Evolutionary conservation across 2,888 invertebrate genomes (phyloP), one percentile per base, ranked within the genome.

Genomic region (Leucoma salicis): DNA sequence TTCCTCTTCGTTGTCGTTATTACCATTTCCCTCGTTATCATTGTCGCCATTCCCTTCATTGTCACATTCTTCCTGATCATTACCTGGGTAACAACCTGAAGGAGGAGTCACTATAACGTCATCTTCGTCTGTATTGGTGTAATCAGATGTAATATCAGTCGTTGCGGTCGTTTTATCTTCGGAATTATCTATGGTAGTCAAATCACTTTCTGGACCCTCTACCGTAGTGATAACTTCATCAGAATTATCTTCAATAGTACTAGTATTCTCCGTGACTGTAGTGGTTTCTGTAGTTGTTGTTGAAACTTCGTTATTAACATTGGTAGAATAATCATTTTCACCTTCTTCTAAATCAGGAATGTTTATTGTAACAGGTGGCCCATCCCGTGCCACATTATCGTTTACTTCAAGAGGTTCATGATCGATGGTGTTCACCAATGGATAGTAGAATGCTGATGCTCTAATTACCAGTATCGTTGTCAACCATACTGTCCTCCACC

Each of bases 401-500:
- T 13, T 12, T 8, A 29, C 3, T 29, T 29, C 13, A 13, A 29
- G 29, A 7, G 29, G 13, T 1, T 29, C 14, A 11, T 39, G 12
- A 6, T 36, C 29, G 12, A 29, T 29, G 13, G 29, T 12, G 12
- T 13, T 29, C 29, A 29, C 27, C 10, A n/a, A n/a, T 27, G 2
- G 27, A 11, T 27, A 11, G 15, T 41, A 31, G 16, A 55, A 51
- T 7, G 50, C 52, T 8, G 48, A 35, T 6, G 53, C 39, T 13
- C 42, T 37, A 12, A 41, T 39, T 16, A 51, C 39, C 31, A 67
- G 25, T 16, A 49, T 43, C 27, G 49, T 51, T 31, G 46, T 33
- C 18, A 68, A 37, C 58, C 56, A 65, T 18, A 65, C 11, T 14
- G 39, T 35, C 49, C 49, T 48, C 65, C 68, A 66, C 51, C 54